Evolutionary conservation across 2,888 invertebrate species (phyloP).

Genomic region (Malthinus seriepunctatus): DNA sequence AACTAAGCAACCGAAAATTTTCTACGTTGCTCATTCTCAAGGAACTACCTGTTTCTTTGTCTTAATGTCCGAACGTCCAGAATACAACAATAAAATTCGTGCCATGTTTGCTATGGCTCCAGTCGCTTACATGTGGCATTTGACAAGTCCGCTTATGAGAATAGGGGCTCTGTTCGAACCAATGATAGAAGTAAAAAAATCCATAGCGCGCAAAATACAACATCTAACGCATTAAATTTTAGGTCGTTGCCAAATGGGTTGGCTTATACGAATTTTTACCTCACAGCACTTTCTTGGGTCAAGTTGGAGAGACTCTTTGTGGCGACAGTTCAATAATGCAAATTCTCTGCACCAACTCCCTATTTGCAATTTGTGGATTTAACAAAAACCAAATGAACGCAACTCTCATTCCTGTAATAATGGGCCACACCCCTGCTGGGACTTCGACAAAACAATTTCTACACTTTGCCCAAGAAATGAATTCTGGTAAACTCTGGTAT

Average conservation of each 20-base stretch:
- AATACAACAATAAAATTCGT: conserved; percentile 59
- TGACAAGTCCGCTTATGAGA: conserved; percentile 52
- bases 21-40: conserved; percentile 59
- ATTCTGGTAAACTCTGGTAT: conserved; percentile 44
- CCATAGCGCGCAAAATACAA: background rate
- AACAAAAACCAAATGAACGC: conserved; percentile 45
- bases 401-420: conserved; percentile 40
- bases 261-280: conserved; percentile 67
- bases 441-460: conserved; percentile 65
- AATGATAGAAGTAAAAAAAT: background rate
- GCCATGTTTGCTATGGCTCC: conserved; percentile 62
- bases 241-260: background rate
- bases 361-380: conserved; percentile 47
- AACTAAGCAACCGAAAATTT: conserved; percentile 54
- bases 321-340: conserved; percentile 43
- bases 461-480: conserved; percentile 69
- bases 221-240: background rate
- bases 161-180: conserved; percentile 7
- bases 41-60: conserved; percentile 64
- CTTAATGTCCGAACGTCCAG: conserved; percentile 57
- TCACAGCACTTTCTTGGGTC: conserved; percentile 56
- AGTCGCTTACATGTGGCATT: conserved; percentile 58
- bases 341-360: conserved; percentile 42
- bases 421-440: conserved; percentile 47
- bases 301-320: conserved; percentile 57